Evolutionary conservation across 2,797 vertebrate species (phyloP).

Genomic region (Erethizon dorsatum): DNA sequence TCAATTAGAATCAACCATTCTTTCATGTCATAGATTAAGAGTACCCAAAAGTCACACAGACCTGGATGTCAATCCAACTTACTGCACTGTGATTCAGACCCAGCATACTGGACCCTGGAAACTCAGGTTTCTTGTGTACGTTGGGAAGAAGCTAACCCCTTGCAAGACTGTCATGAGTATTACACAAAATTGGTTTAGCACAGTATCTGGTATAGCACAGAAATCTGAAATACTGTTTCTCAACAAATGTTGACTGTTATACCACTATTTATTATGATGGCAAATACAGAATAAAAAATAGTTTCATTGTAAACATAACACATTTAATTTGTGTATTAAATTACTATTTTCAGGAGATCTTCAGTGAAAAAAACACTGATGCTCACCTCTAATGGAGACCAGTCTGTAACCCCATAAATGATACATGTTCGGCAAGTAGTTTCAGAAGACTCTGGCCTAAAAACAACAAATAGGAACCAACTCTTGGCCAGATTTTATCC

Average conservation of each 20-base stretch:
- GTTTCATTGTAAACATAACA: conserved; percentile 69
- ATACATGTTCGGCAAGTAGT: conserved; percentile 67
- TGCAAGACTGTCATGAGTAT: neutral
- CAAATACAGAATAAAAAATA: conserved; percentile 65
- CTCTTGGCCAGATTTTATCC: conserved; percentile 70
- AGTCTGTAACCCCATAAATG: conserved; percentile 62
- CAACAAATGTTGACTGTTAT: conserved; percentile 68
- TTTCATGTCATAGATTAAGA: neutral
- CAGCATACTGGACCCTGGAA: neutral
- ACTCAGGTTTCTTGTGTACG: neutral
- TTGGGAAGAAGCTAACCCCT: neutral
- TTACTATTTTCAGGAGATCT: conserved; percentile 72
- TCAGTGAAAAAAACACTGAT: conserved; percentile 70
- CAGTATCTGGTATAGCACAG: neutral
- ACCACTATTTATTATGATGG: conserved; percentile 66
- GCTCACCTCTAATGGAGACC: conserved; percentile 54
- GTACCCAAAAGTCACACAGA: neutral
- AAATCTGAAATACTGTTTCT: conserved; percentile 34
- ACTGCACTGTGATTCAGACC: neutral
- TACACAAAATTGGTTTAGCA: neutral
- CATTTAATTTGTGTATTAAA: conserved; percentile 67
- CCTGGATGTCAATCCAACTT: neutral
- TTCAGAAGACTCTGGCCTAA: conserved; percentile 71
- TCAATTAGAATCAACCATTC: neutral
- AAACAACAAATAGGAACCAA: conserved; percentile 79